Conservation (phyloP, 2,113 vertebrate species). For the Cyphomyrus discorhynchus region DNA sequence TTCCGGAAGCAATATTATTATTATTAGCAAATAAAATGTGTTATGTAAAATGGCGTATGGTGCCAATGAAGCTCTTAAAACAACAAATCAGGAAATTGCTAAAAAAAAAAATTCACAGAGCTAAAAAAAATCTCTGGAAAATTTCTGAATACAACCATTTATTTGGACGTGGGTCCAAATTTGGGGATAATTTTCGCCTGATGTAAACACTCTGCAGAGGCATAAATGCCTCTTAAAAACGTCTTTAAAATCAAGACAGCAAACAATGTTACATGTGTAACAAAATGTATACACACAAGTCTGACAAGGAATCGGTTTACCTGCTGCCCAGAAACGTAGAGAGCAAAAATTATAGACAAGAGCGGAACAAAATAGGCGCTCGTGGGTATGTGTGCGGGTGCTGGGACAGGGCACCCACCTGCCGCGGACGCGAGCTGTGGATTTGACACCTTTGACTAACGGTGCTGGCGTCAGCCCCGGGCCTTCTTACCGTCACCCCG, state of each 20-base stretch:
- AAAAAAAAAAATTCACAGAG: background rate
- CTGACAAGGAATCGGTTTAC: background rate
- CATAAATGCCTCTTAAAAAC: background rate
- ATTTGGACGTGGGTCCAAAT: background rate
- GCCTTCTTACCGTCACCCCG: background rate
- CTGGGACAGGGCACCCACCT: background rate
- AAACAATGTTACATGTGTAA: background rate
- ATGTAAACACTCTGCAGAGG: background rate
- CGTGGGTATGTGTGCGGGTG: background rate
- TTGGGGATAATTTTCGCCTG: background rate
- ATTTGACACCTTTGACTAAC: background rate
- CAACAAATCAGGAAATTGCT: background rate
- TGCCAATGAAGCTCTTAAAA: background rate
- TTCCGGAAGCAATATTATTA: background rate
- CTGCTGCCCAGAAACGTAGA: background rate
- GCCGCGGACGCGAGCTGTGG: background rate
- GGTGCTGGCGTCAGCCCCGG: background rate
- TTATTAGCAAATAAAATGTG: background rate
- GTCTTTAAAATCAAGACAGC: background rate
- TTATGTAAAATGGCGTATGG: background rate
- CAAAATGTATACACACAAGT: background rate
- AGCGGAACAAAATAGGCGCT: background rate
- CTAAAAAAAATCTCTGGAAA: background rate
- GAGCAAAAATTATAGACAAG: background rate
- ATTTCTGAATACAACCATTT: background rate